Conservation (phyloP, 2,113 vertebrate genomes). For the Ceyx cyanopectus region DNA sequence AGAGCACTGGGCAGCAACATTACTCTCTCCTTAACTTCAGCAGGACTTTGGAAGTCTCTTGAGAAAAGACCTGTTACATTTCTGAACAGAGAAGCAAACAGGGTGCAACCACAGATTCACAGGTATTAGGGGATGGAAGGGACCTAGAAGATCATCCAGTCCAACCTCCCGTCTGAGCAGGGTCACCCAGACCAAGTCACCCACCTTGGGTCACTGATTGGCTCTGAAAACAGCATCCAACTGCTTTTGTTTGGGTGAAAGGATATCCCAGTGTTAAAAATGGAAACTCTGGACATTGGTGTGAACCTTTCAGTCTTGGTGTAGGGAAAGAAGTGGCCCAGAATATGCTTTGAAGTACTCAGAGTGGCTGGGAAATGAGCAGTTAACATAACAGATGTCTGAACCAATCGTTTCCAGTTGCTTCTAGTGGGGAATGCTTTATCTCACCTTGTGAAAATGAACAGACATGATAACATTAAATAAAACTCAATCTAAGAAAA, state of each 20-base stretch:
- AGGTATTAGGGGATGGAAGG: no score
- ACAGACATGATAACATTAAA: background rate
- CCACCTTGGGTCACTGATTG: no score
- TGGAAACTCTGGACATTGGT: background rate
- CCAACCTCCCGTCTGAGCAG: no score
- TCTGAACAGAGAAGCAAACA: background rate
- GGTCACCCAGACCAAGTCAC: no score
- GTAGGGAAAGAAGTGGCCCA: background rate
- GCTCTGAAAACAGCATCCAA: background rate
- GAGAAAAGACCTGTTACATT: fast-evolving
- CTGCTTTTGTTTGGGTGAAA: background rate
- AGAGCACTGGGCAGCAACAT: background rate
- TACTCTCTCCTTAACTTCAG: background rate
- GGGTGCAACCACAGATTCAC: no score
- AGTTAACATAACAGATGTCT: background rate
- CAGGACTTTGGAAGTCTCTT: background rate
- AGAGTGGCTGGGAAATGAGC: background rate
- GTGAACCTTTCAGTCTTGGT: background rate
- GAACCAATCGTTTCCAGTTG: background rate
- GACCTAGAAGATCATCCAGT: no score
- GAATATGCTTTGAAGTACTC: background rate
- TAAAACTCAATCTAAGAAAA: background rate
- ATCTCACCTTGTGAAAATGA: background rate
- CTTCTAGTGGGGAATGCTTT: background rate
- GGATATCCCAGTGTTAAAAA: background rate